These are phyloP conservation scores for Halictus quadricinctus DNA, from an alignment of 2,888 invertebrate genomes.

Conservation along the genomic window DNA sequence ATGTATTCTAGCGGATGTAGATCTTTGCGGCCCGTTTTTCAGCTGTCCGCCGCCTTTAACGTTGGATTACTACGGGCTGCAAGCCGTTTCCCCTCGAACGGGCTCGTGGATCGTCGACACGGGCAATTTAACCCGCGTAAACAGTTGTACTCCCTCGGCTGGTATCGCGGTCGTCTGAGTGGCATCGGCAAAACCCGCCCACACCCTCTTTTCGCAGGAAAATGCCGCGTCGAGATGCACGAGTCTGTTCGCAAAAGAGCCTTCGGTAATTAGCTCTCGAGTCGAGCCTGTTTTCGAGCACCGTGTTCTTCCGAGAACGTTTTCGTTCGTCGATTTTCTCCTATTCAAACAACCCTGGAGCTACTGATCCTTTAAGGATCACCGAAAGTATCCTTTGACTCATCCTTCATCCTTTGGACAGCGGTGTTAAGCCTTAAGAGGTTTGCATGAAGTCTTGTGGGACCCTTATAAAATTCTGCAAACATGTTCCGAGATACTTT, in stretches of 20 bases:
- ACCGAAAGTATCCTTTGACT: background rate
- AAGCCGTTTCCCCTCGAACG: conserved; percentile 35
- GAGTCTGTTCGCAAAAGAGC: background rate
- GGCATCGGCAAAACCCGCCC: background rate
- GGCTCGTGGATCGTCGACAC: conserved; percentile 47
- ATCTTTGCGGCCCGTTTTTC: conserved; percentile 40
- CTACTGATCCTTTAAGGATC: background rate
- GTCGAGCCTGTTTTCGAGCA: background rate
- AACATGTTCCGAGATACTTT: no score
- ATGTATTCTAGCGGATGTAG: background rate
- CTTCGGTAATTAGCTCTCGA: background rate
- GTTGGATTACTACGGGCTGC: conserved; percentile 38
- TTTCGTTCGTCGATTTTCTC: background rate
- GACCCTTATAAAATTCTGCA: no score
- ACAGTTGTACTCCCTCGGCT: conserved; percentile 33
- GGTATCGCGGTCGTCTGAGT: conserved; percentile 7
- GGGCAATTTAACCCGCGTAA: conserved; percentile 52
- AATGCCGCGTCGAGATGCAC: background rate
- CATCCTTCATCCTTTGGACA: no score
- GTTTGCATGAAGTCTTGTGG: no score
- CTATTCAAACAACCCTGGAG: background rate
- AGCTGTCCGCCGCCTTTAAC: conserved; percentile 44
- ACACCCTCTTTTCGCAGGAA: background rate
- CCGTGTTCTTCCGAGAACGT: background rate
- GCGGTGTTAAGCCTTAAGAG: no score